Evolutionary conservation across 2,888 invertebrate species (phyloP).

Genomic region (Adela reaumurella): DNA sequence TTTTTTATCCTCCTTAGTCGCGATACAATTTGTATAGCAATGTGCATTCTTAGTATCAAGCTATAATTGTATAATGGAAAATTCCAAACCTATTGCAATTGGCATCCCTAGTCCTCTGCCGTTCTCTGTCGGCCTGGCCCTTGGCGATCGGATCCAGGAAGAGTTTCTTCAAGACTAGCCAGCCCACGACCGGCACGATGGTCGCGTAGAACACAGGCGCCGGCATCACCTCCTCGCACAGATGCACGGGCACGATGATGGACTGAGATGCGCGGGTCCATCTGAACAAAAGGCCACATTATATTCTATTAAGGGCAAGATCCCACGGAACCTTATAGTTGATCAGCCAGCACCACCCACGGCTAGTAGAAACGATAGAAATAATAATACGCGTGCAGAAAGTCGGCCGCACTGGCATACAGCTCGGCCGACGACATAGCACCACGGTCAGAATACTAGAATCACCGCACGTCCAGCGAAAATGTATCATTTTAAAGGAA

Average conservation of each 20-base stretch:
- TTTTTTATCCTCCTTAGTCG: no score
- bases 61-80: slow-evolving; percentile 1
- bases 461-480: no score
- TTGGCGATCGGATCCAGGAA: slow-evolving; percentile 80
- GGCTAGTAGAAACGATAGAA: no score
- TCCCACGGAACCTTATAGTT: no score
- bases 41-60: background rate
- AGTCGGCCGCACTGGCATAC: no score
- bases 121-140: slow-evolving; percentile 73
- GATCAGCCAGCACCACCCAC: no score
- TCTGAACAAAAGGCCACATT: slow-evolving; percentile 36
- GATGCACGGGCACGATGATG: slow-evolving; percentile 83
- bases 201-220: slow-evolving; percentile 93
- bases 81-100: slow-evolving; percentile 62
- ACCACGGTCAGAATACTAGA: no score
- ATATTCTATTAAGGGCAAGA: no score
- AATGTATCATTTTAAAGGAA: no score
- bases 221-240: slow-evolving; percentile 87
- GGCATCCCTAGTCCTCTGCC: slow-evolving; percentile 77
- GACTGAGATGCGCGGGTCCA: slow-evolving; percentile 83
- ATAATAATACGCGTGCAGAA: no score
- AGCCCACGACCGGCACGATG: slow-evolving; percentile 77
- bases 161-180: slow-evolving; percentile 77
- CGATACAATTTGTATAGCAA: background rate
- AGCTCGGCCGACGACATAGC: no score